Base-by-base conservation (phyloP, 2,113 vertebrate species). In the Nothoprocta perdicaria region DNA sequence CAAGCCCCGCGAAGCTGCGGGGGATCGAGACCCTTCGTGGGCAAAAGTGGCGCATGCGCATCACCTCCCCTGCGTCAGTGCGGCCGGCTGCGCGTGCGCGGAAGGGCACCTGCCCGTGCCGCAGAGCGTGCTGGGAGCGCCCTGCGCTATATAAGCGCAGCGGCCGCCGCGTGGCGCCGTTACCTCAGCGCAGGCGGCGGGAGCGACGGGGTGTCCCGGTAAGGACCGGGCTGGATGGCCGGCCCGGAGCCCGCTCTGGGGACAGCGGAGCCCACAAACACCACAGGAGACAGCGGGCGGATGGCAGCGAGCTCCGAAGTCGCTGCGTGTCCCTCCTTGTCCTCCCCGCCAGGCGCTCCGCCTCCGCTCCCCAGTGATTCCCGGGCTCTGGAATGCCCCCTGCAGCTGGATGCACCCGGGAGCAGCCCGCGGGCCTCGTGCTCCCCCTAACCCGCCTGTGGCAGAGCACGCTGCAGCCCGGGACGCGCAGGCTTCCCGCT, bases 141-240 rank as follows among this genome's bases (percentile, higher is more conserved):
- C 1, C 3, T 0, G 1, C 45, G 12, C 0, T 60, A 15, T 66
- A 31, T n/a, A 61, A 58, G 1, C 0, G 1, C 12, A 1, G 8
- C 10, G 3, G 38, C 5, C 3, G 4, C 6, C 12, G 14, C 9
- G 35, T 5, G 7, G 4, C 3, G 1, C 2, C 2, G 0, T 6
- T 1, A 6, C 0, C 2, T 12, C 2, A 41, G 1, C 3, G 22
- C 1, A 8, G 27, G 3, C 18, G 4, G 14, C 33, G 58, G n/a
- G 31, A 17, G 29, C 16, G 55, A 7, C 10, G 15, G 27, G 29
- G 26, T 35, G 35, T 35, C 35, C 35, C 35, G 35, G 35, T 35
- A 8, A 35, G 35, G 35, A 35, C 6, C 35, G 35, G 35, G 35
- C 35, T 8, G n/a, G n/a, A n/a, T n/a, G n/a, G n/a, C n/a, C n/a